Evolutionary conservation across 2,113 vertebrate genomes (phyloP).

Genomic region (Spermophilus dauricus): DNA sequence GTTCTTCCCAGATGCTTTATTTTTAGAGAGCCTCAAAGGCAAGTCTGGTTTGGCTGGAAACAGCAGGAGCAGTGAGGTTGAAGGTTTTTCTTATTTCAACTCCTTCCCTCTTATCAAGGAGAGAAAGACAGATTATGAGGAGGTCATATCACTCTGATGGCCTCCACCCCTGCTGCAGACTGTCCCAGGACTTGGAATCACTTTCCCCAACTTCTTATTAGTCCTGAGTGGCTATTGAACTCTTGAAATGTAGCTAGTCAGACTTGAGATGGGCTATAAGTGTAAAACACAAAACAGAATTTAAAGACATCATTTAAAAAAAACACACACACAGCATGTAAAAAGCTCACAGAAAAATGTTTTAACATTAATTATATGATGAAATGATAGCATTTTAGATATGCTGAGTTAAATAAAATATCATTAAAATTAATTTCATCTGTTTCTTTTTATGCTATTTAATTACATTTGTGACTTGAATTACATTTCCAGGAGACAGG

Average conservation of each 20-base stretch:
- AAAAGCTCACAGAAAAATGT: not conserved
- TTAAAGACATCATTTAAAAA: not conserved
- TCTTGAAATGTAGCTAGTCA: not conserved
- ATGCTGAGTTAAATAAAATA: conserved; percentile 29
- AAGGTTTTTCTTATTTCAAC: not conserved
- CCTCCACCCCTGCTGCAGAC: not conserved
- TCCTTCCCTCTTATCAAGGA: not conserved
- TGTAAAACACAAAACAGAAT: not conserved
- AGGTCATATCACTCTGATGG: not conserved
- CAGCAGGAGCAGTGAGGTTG: not conserved
- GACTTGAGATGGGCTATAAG: not conserved
- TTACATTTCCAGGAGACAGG: not conserved
- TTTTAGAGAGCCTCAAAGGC: not conserved
- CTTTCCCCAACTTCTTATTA: not conserved
- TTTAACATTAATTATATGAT: conserved; percentile 28
- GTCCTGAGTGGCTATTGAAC: not conserved
- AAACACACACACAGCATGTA: not conserved
- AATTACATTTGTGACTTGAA: not conserved
- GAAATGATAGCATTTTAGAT: conserved; percentile 45
- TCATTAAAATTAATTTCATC: conserved; percentile 53
- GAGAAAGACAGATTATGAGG: not conserved
- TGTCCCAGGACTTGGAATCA: not conserved
- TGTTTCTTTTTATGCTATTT: conserved; percentile 35
- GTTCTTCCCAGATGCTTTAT: not conserved
- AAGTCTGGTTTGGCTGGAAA: not conserved